Evolutionary conservation across 37 sponge, comb jelly and placozoan species (phyloP).

Genomic region (Spongilla lacustris): DNA sequence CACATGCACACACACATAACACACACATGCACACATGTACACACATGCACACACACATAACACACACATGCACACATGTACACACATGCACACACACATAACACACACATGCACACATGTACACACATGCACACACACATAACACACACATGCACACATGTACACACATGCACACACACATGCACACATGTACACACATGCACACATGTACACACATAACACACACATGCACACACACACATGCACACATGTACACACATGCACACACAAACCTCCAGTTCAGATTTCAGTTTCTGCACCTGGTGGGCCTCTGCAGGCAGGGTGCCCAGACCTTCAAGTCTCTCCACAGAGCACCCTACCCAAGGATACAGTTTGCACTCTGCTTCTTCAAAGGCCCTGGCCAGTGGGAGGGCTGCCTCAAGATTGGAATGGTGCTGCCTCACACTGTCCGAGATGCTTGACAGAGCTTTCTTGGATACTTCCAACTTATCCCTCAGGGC

Average conservation of each 20-base stretch:
- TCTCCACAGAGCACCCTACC: conserved; percentile 36
- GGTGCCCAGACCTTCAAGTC: conserved; percentile 21
- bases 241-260: conserved; percentile 32
- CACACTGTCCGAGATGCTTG: conserved; percentile 35
- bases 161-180: conserved; percentile 39
- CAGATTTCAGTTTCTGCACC: conserved; percentile 47
- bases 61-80: not conserved
- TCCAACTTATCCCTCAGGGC: conserved; percentile 38
- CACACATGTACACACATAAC: not conserved
- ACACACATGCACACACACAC: conserved; percentile 39
- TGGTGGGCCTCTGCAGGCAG: conserved; percentile 57
- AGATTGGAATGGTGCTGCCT: conserved; percentile 19
- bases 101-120: not conserved
- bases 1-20: conserved; percentile 15
- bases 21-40: not conserved
- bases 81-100: conserved; percentile 30
- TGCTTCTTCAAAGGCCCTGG: conserved; percentile 48
- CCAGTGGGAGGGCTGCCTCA: conserved; percentile 25
- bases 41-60: conserved; percentile 27
- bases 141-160: not conserved
- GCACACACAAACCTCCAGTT: conserved; percentile 49
- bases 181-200: no score
- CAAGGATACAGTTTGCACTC: conserved; percentile 34
- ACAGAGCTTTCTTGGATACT: conserved; percentile 18
- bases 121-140: conserved; percentile 32